Base-by-base conservation (phyloP, 2,888 invertebrate genomes). In the Cepaea hortensis region DNA sequence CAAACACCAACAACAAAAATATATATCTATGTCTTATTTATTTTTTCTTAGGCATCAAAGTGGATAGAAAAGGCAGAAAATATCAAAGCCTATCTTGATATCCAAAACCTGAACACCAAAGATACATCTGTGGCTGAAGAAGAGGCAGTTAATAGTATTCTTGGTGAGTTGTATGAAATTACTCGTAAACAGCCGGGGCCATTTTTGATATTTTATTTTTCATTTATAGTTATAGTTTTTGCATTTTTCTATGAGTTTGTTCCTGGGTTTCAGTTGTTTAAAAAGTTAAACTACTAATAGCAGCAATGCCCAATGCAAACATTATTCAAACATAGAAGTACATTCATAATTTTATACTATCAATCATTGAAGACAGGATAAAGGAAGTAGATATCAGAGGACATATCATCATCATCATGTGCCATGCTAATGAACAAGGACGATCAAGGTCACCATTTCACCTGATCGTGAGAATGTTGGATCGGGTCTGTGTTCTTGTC, bases 31-130 rank as follows among this genome's bases (percentile, higher is more conserved):
- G 35, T 35, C 35, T 35, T 35, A 35, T 35, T 35, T 35, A 1
- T 35, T 35, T 35, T 35, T 46, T 72, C 70, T 35, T 81, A 91
- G 91, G 87, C 89, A 11, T 86, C 89, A n/a, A 87, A 89, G 35
- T 92, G 92, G 92, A 91, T 93, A 91, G 86, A 90, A 3, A 89
- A 91, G 81, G 92, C 93, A 55, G 93, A 93, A 86, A 88, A 89
- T 73, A 92, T 93, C 68, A 92, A 92, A 88, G 88, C 90, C 0
- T 93, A 92, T 84, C 84, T 93, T n/a, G 90, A 90, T 23, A 91
- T 92, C 0, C 89, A 89, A 86, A 81, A 90, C 81, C 86, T 91
- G 46, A 89, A 90, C n/a, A 89, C 87, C 35, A 87, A 90, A 35
- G 90, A 89, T 20, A 88, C 89, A 13, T 83, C 88, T 48, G 89